Evolutionary conservation across 1,140 invertebrate species (phyloP).

Genomic region (Drosophila sturtevanti): DNA sequence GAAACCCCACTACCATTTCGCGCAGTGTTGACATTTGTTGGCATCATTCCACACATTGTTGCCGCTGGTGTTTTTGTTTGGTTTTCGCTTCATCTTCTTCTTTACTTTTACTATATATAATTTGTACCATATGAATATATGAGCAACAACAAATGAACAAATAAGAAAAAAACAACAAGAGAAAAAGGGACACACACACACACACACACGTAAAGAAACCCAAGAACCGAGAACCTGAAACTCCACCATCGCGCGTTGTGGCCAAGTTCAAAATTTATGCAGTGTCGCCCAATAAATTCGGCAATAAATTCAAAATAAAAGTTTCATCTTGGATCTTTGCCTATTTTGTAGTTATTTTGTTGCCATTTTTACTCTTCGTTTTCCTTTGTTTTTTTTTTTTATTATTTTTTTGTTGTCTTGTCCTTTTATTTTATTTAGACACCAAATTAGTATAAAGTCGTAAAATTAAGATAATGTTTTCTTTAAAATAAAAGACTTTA

Average conservation of each 20-base stretch:
- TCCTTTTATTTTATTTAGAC: not conserved
- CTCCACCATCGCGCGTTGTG: constrained; percentile 50
- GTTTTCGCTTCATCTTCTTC: constrained; percentile 71
- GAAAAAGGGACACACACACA: constrained; percentile 16
- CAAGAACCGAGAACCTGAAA: constrained; percentile 41
- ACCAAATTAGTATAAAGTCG: constrained; percentile 20
- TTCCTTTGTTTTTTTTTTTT: constrained; percentile 11
- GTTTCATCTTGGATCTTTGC: constrained; percentile 64
- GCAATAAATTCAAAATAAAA: constrained; percentile 82
- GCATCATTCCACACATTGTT: constrained; percentile 79
- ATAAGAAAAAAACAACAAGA: constrained; percentile 17
- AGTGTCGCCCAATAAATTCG: constrained; percentile 79
- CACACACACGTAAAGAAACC: constrained; percentile 13
- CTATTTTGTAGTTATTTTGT: constrained; percentile 39
- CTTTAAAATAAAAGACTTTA: not conserved
- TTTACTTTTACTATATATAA: constrained; percentile 81
- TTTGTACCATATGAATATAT: constrained; percentile 82
- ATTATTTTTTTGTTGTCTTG: not conserved
- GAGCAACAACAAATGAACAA: constrained; percentile 26
- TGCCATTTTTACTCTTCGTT: too few relatives aligned
- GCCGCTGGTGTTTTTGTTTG: constrained; percentile 79
- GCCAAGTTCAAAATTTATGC: constrained; percentile 79
- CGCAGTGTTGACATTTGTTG: constrained; percentile 76
- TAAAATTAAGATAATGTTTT: not conserved
- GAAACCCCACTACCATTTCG: constrained; percentile 14